Percentiles rank a stretch among this genome's conserved stretches.
Evolutionary conservation across 1,140 invertebrate genomes (phyloP).

Genomic region (Coptotermes formosanus): DNA sequence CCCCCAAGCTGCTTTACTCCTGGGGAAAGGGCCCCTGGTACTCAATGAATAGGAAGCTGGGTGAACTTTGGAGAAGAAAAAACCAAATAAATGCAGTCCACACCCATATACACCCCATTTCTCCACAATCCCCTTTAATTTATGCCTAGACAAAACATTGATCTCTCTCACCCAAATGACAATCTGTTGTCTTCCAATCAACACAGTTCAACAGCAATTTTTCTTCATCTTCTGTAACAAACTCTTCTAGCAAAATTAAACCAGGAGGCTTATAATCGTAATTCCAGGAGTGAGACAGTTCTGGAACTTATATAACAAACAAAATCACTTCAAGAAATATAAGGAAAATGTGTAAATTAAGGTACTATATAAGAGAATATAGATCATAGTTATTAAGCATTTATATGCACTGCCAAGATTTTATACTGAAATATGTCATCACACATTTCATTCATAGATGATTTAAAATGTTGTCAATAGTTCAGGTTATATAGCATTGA

Average conservation of each 20-base stretch:
- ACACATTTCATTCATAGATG: no score
- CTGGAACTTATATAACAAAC: constrained; percentile 46
- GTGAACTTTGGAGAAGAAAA: no score
- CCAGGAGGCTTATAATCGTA: constrained; percentile 59
- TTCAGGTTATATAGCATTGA: no score
- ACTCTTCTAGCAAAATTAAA: constrained; percentile 69
- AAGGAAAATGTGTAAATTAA: background rate
- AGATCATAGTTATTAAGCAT: background rate
- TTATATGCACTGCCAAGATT: background rate
- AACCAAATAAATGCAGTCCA: no score
- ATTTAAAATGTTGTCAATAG: no score
- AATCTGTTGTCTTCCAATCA: constrained; percentile 51
- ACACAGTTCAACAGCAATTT: constrained; percentile 59
- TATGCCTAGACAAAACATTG: no score
- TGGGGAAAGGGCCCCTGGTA: no score
- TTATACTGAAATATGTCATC: no score
- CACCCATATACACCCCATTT: background rate
- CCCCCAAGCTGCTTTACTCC: no score
- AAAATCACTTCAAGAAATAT: background rate
- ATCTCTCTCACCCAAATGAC: constrained; percentile 4
- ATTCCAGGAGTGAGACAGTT: constrained; percentile 41
- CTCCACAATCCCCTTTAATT: background rate
- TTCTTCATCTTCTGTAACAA: constrained; percentile 74
- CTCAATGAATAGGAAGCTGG: no score
- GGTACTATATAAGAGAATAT: no score